phyloP scores from a whole-genome alignment of 1,140 invertebrate genomes.

The Hestina assimilis region DNA sequence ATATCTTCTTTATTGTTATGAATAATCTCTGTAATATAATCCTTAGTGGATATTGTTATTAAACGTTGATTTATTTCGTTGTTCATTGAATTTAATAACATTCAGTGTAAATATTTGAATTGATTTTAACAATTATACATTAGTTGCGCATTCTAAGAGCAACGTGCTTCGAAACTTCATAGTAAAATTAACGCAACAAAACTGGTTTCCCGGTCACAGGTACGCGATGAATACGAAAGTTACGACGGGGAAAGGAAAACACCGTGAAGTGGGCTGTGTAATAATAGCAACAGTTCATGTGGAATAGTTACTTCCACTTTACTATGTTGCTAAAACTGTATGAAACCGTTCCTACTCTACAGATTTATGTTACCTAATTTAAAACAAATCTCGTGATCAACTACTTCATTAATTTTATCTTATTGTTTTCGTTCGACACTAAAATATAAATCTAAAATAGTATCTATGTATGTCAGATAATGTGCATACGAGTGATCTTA shows the following conservation, averaged over 20 bases:
- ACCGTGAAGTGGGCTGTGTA: slow-evolving; percentile 23
- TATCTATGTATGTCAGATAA: background rate
- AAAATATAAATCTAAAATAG: slow-evolving; percentile 3
- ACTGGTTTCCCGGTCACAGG: slow-evolving; percentile 20
- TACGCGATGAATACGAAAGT: slow-evolving; percentile 30
- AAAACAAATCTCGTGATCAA: too few relatives aligned
- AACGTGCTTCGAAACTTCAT: background rate
- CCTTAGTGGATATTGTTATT: background rate
- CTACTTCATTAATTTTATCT: too few relatives aligned
- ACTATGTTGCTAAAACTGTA: background rate
- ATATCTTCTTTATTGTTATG: slow-evolving; percentile 8
- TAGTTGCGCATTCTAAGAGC: slow-evolving; percentile 8
- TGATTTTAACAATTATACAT: slow-evolving; percentile 1
- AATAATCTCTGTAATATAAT: slow-evolving; percentile 11
- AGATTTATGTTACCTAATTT: background rate
- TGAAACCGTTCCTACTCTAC: background rate
- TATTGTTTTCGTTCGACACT: background rate
- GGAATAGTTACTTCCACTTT: background rate
- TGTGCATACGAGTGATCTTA: slow-evolving; percentile 10
- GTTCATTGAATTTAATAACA: background rate
- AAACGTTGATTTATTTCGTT: background rate
- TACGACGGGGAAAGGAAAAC: slow-evolving; percentile 25
- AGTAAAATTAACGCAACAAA: slow-evolving; percentile 16
- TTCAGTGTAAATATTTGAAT: background rate
- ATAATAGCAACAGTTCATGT: slow-evolving; percentile 12